Percentiles rank a stretch among this genome's conserved stretches.
These are phyloP conservation scores for Anseranas semipalmata DNA, from an alignment of 2,113 vertebrate genomes.

Conservation along the genomic window DNA sequence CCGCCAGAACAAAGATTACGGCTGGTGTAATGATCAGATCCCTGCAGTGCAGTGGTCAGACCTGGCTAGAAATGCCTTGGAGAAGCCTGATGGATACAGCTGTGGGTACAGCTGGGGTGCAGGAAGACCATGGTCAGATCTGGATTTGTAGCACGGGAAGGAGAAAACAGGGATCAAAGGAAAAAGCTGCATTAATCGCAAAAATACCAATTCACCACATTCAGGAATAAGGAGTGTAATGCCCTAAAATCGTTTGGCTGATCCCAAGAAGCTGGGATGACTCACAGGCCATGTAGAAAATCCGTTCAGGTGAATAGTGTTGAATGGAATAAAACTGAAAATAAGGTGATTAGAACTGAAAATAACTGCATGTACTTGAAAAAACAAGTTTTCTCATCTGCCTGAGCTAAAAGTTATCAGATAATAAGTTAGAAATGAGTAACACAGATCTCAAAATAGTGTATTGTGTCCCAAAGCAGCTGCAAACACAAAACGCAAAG, in stretches of 20 bases:
- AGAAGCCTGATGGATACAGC: not conserved
- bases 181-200: not conserved
- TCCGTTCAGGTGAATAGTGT: not conserved
- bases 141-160: not conserved
- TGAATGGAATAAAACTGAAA: not conserved
- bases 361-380: not conserved
- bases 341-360: not conserved
- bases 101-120: not conserved
- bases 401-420: not conserved
- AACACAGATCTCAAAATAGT: not conserved
- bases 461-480: not conserved
- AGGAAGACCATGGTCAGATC: not conserved
- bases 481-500: not conserved
- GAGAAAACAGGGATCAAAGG: not conserved
- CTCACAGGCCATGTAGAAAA: not conserved
- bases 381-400: not conserved
- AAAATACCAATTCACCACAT: not conserved
- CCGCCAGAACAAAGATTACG: not conserved
- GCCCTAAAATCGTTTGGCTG: not conserved
- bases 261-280: conserved; percentile 2
- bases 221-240: not conserved
- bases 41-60: fast-evolving
- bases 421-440: not conserved
- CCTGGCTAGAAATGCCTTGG: fast-evolving
- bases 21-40: not conserved